Percentiles rank a stretch among this genome's conserved stretches.
These are phyloP conservation scores for Columba livia DNA, from an alignment of 2,113 vertebrate species.

Conservation along the genomic window DNA sequence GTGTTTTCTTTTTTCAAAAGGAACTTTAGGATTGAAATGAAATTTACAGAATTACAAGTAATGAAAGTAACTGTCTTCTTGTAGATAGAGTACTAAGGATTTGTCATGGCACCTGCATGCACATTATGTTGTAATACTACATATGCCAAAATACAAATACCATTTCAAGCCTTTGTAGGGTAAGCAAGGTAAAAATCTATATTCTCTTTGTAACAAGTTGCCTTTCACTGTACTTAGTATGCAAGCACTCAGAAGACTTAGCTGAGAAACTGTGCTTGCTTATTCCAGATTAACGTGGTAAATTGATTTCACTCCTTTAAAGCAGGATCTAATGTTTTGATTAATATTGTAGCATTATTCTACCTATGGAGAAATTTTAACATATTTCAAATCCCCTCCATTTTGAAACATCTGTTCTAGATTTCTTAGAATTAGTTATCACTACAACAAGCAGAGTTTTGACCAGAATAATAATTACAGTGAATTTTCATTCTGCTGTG, in stretches of 20 bases:
- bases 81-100: neutral
- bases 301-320: conserved; percentile 53
- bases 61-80: neutral
- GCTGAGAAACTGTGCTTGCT: conserved; percentile 66
- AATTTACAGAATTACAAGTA: neutral
- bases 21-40: neutral
- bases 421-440: conserved; percentile 26
- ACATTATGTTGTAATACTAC: neutral
- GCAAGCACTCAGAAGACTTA: conserved; percentile 57
- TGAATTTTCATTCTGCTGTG: neutral
- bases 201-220: conserved; percentile 20
- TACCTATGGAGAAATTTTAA: neutral
- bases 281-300: conserved; percentile 42
- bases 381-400: neutral
- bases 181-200: conserved; percentile 34
- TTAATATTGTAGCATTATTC: neutral
- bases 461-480: neutral
- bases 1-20: neutral
- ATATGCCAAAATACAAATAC: neutral
- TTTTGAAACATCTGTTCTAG: conserved; percentile 6
- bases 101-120: neutral
- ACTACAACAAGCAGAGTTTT: neutral
- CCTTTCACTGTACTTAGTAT: conserved; percentile 60
- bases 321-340: neutral
- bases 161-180: neutral